Percentiles rank a stretch among this genome's conserved stretches.
These are phyloP conservation scores for Oncorhynchus tshawytscha DNA, from an alignment of 2,113 vertebrate genomes.

Conservation along the genomic window DNA sequence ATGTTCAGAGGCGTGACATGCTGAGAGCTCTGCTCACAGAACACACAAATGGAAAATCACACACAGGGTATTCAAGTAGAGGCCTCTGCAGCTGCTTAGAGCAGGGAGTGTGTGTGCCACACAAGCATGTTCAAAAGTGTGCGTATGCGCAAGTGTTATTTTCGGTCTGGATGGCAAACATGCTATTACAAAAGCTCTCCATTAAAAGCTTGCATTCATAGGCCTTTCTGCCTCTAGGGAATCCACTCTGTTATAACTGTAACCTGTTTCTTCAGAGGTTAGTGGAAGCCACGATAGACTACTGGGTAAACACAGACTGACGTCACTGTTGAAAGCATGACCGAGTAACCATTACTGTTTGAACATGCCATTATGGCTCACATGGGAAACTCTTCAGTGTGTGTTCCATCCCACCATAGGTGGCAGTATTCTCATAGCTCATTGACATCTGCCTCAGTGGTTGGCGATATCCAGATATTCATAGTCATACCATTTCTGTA, in stretches of 20 bases:
- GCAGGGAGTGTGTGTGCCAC: not conserved
- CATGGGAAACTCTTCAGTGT: no score
- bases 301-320: not conserved
- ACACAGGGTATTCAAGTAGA: constrained; percentile 12
- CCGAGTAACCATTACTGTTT: no score
- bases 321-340: no score
- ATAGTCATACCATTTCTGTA: no score
- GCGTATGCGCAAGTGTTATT: constrained; percentile 27
- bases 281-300: not conserved
- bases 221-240: constrained; percentile 27
- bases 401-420: no score
- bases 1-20: constrained; percentile 6
- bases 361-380: no score
- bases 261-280: constrained; percentile 15
- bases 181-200: constrained; percentile 29
- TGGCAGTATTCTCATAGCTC: no score
- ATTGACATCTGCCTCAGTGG: no score
- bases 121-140: constrained; percentile 32
- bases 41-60: constrained; percentile 4
- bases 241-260: constrained; percentile 35
- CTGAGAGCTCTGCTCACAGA: constrained; percentile 1
- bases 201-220: constrained; percentile 49
- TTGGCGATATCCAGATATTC: no score
- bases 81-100: constrained; percentile 30
- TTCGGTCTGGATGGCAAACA: constrained; percentile 39